phyloP scores from a whole-genome alignment of 2,888 invertebrate genomes.

The Cremastinae sp. region DNA sequence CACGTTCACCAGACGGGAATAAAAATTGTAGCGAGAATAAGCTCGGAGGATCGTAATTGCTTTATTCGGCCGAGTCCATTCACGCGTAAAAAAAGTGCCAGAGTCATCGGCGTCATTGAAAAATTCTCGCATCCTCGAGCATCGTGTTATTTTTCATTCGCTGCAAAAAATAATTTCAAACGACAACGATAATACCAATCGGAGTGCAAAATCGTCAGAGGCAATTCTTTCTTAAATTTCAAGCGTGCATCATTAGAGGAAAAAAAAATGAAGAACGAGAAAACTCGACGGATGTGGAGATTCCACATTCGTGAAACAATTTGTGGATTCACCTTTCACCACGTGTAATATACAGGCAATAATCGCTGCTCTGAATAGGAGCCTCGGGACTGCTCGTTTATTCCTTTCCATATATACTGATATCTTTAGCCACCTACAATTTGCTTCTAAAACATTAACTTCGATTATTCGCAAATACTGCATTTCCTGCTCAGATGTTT shows the following conservation, averaged over 20 bases:
- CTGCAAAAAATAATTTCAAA: too few relatives aligned
- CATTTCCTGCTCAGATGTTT: too few relatives aligned
- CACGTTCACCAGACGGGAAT: not conserved
- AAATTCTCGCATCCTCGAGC: too few relatives aligned
- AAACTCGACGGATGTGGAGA: conserved; percentile 8
- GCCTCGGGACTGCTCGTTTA: not conserved
- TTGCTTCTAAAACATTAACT: too few relatives aligned
- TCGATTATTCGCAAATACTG: too few relatives aligned
- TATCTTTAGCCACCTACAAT: too few relatives aligned
- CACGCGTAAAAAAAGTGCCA: not conserved
- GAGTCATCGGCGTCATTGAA: not conserved
- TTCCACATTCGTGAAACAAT: conserved; percentile 41
- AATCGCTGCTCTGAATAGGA: conserved; percentile 43
- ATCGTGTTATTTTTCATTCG: too few relatives aligned
- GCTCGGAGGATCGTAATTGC: not conserved
- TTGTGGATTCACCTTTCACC: conserved; percentile 56
- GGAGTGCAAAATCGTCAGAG: too few relatives aligned
- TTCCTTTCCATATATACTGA: not conserved
- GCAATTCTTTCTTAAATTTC: too few relatives aligned
- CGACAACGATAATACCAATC: too few relatives aligned
- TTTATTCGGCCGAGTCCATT: conserved; percentile 1
- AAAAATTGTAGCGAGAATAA: conserved; percentile 18
- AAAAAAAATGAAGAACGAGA: conserved; percentile 22
- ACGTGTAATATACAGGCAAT: conserved; percentile 38
- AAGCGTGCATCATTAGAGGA: not conserved